Base-by-base conservation (phyloP, 2,888 invertebrate species). In the Alitta virens region DNA sequence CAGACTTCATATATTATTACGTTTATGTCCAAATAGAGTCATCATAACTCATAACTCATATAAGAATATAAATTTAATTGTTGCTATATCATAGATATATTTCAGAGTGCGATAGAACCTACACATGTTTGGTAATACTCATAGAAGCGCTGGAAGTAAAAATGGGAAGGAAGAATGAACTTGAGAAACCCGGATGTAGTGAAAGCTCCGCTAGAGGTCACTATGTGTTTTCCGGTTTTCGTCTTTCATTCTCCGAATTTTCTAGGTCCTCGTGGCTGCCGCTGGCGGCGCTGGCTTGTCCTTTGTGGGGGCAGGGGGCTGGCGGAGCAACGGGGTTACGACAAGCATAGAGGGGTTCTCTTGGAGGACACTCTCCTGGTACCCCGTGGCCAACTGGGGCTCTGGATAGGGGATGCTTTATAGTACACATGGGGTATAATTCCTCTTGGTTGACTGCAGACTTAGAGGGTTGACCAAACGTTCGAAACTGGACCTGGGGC, bases 301-400 rank as follows among this genome's bases (percentile, higher is more conserved):
- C 46, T 33, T 33, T 33, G 21, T 46, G 46, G n/a, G 46, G 46
- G 46, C 46, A 46, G 9, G 21, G 46, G 18, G n/a, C 18, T 3
- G 18, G n/a, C n/a, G 46, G 46, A n/a, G 46, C 46, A n/a, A 21
- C 18, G 3, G 18, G 46, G 21, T 21, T 18, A 21, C 21, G n/a
- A 46, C 46, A 46, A n/a, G n/a, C 21, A 21, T n/a, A n/a, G 21
- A n/a, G 25, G n/a, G 27, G 55, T 51, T 18, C 51, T 26, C n/a
- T 51, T 51, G 24, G 59, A 49, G 18, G 57, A 33, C 16, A 43
- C 14, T 21, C 57, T 46, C 49, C 57, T 49, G 57, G 43, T 27
- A 16, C 46, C 49, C 9, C 49, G 16, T 21, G 57, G 27, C 9
- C 57, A 46, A 9, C 57, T 33, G 21, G 49, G 50, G 33, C 33